These are phyloP conservation scores for pig (Sus scrofa) DNA, from an alignment of 2,113 vertebrate species.

Conservation along the genomic window DNA sequence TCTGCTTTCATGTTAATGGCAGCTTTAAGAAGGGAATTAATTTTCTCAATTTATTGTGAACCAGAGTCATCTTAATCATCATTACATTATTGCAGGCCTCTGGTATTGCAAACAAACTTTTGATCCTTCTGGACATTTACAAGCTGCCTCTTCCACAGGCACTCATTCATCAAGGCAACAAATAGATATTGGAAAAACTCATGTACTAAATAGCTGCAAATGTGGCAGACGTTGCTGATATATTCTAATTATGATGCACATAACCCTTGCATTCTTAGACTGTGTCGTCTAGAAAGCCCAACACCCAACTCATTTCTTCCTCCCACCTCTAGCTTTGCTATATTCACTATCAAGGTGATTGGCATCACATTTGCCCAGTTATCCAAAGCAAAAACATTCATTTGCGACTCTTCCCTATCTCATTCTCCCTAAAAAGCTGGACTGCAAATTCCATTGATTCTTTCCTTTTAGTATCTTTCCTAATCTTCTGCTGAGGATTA, in stretches of 20 bases:
- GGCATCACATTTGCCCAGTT: not conserved
- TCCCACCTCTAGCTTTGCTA: not conserved
- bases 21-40: not conserved
- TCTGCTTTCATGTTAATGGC: not conserved
- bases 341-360: not conserved
- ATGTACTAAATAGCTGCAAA: not conserved
- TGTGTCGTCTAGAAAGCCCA: not conserved
- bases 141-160: not conserved
- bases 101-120: not conserved
- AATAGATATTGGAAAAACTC: not conserved
- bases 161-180: not conserved
- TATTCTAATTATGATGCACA: too few species aligned
- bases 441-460: not conserved
- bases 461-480: not conserved
- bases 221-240: not conserved
- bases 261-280: not conserved
- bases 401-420: not conserved
- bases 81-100: not conserved
- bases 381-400: not conserved
- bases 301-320: not conserved
- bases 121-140: not conserved
- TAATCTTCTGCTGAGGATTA: not conserved
- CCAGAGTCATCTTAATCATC: not conserved
- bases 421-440: not conserved
- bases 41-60: not conserved